Conservation (phyloP, 2,797 vertebrate species). For the Parauchenoglanis punctatus region DNA sequence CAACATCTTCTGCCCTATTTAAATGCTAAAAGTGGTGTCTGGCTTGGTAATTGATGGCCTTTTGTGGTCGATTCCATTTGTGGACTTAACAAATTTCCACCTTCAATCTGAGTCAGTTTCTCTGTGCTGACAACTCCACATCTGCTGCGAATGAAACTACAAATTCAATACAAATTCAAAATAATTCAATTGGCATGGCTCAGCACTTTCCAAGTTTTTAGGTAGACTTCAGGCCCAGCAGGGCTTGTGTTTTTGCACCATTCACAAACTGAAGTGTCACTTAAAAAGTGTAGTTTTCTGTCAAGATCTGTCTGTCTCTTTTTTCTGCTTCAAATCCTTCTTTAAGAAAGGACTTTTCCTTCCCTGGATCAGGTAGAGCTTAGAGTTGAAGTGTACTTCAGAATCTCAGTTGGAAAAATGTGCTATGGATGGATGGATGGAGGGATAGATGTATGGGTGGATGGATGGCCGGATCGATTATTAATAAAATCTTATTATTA, state of each 20-base stretch:
- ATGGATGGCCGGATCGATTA: neutral
- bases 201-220: slow-evolving; percentile 45
- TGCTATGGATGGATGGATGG: neutral
- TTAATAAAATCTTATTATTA: neutral
- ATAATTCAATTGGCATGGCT: slow-evolving; percentile 20
- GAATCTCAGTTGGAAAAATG: neutral
- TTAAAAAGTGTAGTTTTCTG: slow-evolving; percentile 26
- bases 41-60: neutral
- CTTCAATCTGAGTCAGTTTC: neutral
- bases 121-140: slow-evolving; percentile 15
- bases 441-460: neutral
- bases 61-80: slow-evolving; percentile 13
- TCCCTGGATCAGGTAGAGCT: neutral
- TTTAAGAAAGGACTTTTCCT: slow-evolving; percentile 3
- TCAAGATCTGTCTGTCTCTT: neutral
- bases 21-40: slow-evolving; percentile 8
- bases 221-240: slow-evolving; percentile 16
- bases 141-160: neutral
- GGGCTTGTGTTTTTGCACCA: slow-evolving; percentile 15
- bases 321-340: slow-evolving; percentile 9
- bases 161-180: slow-evolving; percentile 1
- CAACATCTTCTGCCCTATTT: neutral
- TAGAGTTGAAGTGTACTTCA: neutral
- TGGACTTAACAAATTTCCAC: slow-evolving; percentile 15
- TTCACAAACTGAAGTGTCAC: slow-evolving; percentile 36